Evolutionary conservation across 2,888 invertebrate species (phyloP).

Genomic region (Dynastes tityus): DNA sequence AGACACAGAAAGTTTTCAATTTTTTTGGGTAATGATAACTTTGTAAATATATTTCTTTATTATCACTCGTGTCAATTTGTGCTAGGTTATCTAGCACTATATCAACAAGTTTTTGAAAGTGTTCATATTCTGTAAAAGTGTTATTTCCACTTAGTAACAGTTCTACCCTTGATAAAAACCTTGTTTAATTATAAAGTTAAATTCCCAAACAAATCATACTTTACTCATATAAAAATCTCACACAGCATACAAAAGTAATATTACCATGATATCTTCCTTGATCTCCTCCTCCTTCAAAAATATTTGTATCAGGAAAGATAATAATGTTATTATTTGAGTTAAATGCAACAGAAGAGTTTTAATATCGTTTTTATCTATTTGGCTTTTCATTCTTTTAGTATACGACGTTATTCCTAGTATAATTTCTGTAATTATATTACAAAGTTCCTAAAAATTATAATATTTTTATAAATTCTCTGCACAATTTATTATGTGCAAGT

Average conservation of each 20-base stretch:
- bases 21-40: too few species aligned
- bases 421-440: constrained; percentile 15
- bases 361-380: constrained; percentile 23
- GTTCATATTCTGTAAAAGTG: constrained; percentile 55
- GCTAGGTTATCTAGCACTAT: constrained; percentile 63
- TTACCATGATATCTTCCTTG: constrained; percentile 39
- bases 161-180: too few species aligned
- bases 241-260: background rate
- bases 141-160: constrained; percentile 52
- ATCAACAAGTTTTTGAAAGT: constrained; percentile 67
- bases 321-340: constrained; percentile 41
- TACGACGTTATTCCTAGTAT: constrained; percentile 10
- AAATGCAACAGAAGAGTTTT: constrained; percentile 38
- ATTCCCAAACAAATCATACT: background rate
- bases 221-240: background rate
- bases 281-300: constrained; percentile 40
- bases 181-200: too few species aligned
- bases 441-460: constrained; percentile 21
- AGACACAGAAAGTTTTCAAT: constrained; percentile 67
- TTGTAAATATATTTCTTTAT: constrained; percentile 48
- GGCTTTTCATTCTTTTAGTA: background rate
- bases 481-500: background rate
- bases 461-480: constrained; percentile 3
- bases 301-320: constrained; percentile 45
- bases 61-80: constrained; percentile 59